phyloP scores from a whole-genome alignment of 2,113 vertebrate genomes.

The Tyto alba region DNA sequence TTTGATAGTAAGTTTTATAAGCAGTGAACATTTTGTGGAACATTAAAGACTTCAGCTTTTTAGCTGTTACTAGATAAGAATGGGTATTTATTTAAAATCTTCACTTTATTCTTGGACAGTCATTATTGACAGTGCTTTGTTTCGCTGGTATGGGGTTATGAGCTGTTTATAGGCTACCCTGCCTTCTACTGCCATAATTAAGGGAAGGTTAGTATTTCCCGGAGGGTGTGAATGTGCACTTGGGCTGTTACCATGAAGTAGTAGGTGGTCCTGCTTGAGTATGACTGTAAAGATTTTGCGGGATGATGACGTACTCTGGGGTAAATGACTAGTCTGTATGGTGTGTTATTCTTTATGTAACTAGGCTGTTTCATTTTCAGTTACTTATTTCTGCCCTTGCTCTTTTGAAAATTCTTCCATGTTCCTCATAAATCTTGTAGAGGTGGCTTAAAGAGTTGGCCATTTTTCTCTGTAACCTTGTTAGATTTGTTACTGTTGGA shows the following conservation, averaged over 20 bases:
- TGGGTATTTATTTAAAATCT: background rate
- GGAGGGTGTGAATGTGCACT: background rate
- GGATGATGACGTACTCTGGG: background rate
- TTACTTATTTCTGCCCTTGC: background rate
- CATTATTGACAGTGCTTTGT: background rate
- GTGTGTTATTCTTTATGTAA: background rate
- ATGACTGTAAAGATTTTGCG: background rate
- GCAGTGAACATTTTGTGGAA: background rate
- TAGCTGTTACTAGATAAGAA: background rate
- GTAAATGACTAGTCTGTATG: background rate
- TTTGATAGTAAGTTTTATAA: background rate
- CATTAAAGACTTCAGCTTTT: background rate
- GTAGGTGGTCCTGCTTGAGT: background rate
- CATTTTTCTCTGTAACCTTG: background rate
- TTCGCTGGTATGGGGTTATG: background rate
- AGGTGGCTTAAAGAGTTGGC: background rate
- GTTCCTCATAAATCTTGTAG: background rate
- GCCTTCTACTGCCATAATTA: too few relatives aligned
- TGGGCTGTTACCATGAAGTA: background rate
- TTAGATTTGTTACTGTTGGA: background rate
- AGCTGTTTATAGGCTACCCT: background rate
- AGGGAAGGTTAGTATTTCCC: background rate
- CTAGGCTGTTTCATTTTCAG: background rate
- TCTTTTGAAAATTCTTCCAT: background rate
- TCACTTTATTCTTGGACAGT: background rate